phyloP scores from a whole-genome alignment of 2,888 invertebrate species.

The Macrosoma leucophasiata region DNA sequence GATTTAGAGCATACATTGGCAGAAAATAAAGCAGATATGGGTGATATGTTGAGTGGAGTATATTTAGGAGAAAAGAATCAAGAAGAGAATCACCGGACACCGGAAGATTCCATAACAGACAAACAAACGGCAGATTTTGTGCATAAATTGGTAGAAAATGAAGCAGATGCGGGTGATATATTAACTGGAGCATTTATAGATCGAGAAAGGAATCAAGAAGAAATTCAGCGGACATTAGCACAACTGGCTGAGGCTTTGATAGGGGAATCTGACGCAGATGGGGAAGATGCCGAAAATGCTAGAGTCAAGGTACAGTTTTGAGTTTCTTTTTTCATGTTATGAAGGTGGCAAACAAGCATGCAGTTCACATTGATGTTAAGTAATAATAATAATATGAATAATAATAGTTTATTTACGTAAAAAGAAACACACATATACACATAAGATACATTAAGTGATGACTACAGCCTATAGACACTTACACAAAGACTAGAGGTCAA shows the following conservation, averaged over 20 bases:
- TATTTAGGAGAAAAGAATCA: conserved; percentile 1
- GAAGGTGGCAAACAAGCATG: too few species aligned
- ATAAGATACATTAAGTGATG: too few species aligned
- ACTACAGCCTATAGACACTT: too few species aligned
- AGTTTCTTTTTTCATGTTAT: conserved; percentile 28
- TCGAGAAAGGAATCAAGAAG: conserved; percentile 35
- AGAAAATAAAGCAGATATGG: conserved; percentile 2
- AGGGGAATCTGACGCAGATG: conserved; percentile 39
- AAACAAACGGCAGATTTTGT: conserved; percentile 9
- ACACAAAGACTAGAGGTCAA: too few species aligned
- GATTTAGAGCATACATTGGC: conserved; percentile 2
- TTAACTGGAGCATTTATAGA: conserved; percentile 24
- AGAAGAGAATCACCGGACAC: conserved; percentile 2
- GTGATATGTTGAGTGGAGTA: conserved; percentile 4
- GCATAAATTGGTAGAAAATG: conserved; percentile 5
- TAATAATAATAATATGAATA: too few species aligned
- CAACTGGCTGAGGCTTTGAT: conserved; percentile 56
- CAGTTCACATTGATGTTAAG: too few species aligned
- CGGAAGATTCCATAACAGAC: conserved; percentile 9
- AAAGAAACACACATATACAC: too few species aligned
- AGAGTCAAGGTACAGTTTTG: conserved; percentile 69
- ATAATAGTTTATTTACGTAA: too few species aligned
- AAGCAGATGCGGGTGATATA: conserved; percentile 1
- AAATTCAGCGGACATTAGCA: conserved; percentile 46
- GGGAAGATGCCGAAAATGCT: conserved; percentile 47